These are phyloP conservation scores for Balanococcus diminutus DNA, from an alignment of 2,888 invertebrate species.

Conservation along the genomic window DNA sequence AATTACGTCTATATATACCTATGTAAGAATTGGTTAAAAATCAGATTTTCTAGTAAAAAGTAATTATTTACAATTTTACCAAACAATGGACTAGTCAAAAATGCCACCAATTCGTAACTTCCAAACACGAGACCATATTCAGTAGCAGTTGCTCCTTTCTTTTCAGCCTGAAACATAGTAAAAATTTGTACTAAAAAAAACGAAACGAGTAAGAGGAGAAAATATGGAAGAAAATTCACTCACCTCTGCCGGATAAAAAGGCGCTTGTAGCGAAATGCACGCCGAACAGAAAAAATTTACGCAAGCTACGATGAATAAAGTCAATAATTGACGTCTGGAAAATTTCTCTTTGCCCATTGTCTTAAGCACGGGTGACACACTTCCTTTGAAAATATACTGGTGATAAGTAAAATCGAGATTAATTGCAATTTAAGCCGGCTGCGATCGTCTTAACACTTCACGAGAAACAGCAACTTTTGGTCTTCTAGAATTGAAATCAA, in stretches of 20 bases:
- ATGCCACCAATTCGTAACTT: constrained; percentile 62
- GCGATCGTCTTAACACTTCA: background rate
- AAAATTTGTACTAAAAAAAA: background rate
- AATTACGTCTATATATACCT: too few relatives aligned
- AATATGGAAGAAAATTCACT: too few relatives aligned
- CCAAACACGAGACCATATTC: constrained; percentile 65
- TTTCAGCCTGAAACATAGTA: constrained; percentile 61
- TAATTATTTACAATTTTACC: constrained; percentile 62
- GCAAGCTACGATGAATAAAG: constrained; percentile 61
- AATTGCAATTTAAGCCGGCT: background rate
- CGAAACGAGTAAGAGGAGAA: background rate
- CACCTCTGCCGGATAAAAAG: constrained; percentile 64
- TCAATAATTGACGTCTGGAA: constrained; percentile 60
- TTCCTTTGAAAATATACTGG: background rate
- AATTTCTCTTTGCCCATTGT: constrained; percentile 56
- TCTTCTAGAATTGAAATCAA: background rate
- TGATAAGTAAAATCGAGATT: background rate
- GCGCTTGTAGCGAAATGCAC: constrained; percentile 63
- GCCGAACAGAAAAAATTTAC: constrained; percentile 62
- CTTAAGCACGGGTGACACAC: background rate
- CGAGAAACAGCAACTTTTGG: background rate
- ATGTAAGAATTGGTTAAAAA: too few relatives aligned
- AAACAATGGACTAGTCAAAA: constrained; percentile 62
- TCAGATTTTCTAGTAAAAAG: background rate
- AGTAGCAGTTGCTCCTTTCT: constrained; percentile 63